Evolutionary conservation across 2,113 vertebrate species (phyloP).

Genomic region (Phyllostomus hastatus): DNA sequence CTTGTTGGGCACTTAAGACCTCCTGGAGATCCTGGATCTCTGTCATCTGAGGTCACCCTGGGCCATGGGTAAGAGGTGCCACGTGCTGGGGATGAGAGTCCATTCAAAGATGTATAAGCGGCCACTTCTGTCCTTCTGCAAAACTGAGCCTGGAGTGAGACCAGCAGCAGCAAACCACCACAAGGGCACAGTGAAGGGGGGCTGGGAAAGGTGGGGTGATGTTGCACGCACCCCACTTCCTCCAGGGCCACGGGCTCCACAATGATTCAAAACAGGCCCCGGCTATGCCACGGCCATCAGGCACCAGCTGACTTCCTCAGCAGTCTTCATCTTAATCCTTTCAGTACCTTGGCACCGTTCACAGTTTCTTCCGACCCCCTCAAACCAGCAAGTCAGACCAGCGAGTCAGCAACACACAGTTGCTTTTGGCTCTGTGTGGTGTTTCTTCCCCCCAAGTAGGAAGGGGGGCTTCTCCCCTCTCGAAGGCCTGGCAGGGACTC

Average conservation of each 20-base stretch:
- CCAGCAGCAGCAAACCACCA: not conserved
- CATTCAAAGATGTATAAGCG: not conserved
- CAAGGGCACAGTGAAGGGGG: too few species aligned
- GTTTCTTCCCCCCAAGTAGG: not conserved
- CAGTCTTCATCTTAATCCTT: not conserved
- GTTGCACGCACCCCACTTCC: not conserved
- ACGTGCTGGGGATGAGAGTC: not conserved
- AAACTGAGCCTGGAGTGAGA: not conserved
- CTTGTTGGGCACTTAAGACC: not conserved
- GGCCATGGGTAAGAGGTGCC: not conserved
- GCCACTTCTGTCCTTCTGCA: not conserved
- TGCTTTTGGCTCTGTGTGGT: not conserved
- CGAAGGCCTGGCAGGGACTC: not conserved
- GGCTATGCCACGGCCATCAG: not conserved
- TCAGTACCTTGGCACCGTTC: not conserved
- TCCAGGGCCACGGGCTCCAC: not conserved
- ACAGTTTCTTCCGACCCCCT: not conserved
- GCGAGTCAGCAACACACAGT: not conserved
- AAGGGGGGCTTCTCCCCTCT: not conserved
- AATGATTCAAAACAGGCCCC: not conserved
- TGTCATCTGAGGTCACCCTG: not conserved
- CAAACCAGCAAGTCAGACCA: not conserved
- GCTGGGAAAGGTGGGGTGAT: not conserved
- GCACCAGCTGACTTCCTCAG: not conserved
- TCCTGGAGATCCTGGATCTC: not conserved